These are phyloP conservation scores for Tupaia chinensis DNA, from an alignment of 2,113 vertebrate genomes.

Conservation along the genomic window DNA sequence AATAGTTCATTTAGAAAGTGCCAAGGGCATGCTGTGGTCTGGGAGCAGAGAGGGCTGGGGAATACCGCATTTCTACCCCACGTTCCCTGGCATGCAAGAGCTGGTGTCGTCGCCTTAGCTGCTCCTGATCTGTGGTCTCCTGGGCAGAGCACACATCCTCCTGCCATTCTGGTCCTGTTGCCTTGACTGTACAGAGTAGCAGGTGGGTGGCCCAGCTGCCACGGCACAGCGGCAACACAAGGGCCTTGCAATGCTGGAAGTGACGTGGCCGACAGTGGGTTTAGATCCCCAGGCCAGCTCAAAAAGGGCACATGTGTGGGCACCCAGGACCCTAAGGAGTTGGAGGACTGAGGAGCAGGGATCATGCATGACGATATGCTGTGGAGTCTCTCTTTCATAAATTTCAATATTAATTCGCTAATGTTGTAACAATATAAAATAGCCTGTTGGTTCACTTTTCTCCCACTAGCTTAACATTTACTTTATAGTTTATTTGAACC, in stretches of 20 bases:
- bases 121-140: not conserved
- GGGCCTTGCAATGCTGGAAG: too few species aligned
- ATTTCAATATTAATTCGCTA: not conserved
- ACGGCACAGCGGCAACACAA: too few species aligned
- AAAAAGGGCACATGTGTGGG: too few species aligned
- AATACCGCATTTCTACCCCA: not conserved
- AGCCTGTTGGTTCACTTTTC: not conserved
- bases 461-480: not conserved
- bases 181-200: not conserved
- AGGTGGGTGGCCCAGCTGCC: not conserved
- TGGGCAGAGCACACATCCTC: not conserved
- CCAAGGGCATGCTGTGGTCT: not conserved
- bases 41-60: not conserved
- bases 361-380: too few species aligned
- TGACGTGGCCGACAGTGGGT: too few species aligned
- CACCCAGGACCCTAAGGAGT: too few species aligned
- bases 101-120: not conserved
- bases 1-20: too few species aligned
- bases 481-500: slow-evolving; percentile 15
- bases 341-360: too few species aligned
- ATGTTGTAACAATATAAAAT: not conserved
- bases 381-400: not conserved
- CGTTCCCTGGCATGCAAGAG: not conserved
- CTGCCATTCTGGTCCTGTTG: not conserved
- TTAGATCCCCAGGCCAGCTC: too few species aligned